phyloP scores from a whole-genome alignment of 92 coral and sea anemone species.

The Isaurus tuberculatus region DNA sequence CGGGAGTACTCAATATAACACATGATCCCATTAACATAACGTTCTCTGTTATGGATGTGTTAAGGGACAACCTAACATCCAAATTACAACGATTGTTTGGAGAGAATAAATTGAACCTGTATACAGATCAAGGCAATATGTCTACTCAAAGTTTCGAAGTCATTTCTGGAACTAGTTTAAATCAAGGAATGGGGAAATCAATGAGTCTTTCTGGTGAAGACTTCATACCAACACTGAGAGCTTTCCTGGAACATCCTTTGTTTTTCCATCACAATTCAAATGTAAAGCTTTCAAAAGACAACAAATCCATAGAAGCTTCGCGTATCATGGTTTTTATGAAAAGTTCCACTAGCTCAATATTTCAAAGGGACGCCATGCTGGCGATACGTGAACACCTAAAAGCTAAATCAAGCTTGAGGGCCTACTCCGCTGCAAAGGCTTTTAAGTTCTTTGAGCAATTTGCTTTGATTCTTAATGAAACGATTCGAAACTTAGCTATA shows the following conservation, averaged over 20 bases:
- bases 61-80: conserved; percentile 13
- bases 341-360: conserved; percentile 56
- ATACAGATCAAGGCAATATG: not conserved
- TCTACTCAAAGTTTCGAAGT: not conserved
- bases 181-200: not conserved
- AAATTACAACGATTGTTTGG: conserved; percentile 13
- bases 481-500: conserved; percentile 63
- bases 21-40: conserved; percentile 28
- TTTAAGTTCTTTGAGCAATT: conserved; percentile 77
- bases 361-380: conserved; percentile 73
- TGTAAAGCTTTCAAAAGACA: conserved; percentile 60
- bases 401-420: conserved; percentile 54
- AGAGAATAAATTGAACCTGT: conserved; percentile 11
- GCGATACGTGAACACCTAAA: conserved; percentile 65
- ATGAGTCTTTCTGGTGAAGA: conserved; percentile 37
- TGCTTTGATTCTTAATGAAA: conserved; percentile 59
- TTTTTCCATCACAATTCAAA: conserved; percentile 66
- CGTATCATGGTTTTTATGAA: conserved; percentile 67
- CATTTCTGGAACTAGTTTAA: not conserved
- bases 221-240: conserved; percentile 49
- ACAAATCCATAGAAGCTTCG: conserved; percentile 53
- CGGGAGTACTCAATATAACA: not conserved
- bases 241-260: conserved; percentile 54
- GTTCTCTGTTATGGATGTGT: conserved; percentile 14
- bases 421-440: conserved; percentile 51